Conservation (phyloP, 2,888 invertebrate genomes). For the Amorpha juglandis region DNA sequence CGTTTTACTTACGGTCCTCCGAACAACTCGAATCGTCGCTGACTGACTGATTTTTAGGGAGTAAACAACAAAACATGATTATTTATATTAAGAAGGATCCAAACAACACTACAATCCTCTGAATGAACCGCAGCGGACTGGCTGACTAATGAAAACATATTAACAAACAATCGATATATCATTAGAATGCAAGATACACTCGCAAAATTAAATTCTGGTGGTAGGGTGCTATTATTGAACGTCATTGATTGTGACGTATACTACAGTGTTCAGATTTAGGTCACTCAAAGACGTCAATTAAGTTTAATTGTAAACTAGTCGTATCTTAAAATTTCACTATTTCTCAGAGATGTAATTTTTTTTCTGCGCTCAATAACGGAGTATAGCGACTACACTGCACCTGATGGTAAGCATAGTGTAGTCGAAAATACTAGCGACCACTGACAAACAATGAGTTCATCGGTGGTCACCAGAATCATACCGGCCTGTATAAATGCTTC, state of each 20-base stretch:
- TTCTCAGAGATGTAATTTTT: too few species aligned
- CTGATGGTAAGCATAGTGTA: too few species aligned
- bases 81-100: constrained; percentile 22
- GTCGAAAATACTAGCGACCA: too few species aligned
- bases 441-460: too few species aligned
- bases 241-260: constrained; percentile 19
- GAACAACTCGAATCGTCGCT: constrained; percentile 38
- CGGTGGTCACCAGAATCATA: too few species aligned
- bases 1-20: constrained; percentile 49
- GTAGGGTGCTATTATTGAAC: constrained; percentile 14
- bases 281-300: not conserved
- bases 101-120: constrained; percentile 4
- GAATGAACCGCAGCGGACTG: constrained; percentile 27
- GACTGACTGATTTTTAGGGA: constrained; percentile 36
- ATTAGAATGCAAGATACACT: constrained; percentile 48
- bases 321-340: too few species aligned
- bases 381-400: too few species aligned
- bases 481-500: too few species aligned
- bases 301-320: too few species aligned
- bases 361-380: too few species aligned
- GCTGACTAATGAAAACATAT: constrained; percentile 40
- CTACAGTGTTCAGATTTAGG: constrained; percentile 6
- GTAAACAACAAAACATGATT: constrained; percentile 56
- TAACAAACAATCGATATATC: constrained; percentile 55
- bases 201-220: constrained; percentile 15